Percentiles rank a stretch among this genome's conserved stretches.
These are phyloP conservation scores for Heliconius charithonia DNA, from an alignment of 2,888 invertebrate genomes.

Conservation along the genomic window DNA sequence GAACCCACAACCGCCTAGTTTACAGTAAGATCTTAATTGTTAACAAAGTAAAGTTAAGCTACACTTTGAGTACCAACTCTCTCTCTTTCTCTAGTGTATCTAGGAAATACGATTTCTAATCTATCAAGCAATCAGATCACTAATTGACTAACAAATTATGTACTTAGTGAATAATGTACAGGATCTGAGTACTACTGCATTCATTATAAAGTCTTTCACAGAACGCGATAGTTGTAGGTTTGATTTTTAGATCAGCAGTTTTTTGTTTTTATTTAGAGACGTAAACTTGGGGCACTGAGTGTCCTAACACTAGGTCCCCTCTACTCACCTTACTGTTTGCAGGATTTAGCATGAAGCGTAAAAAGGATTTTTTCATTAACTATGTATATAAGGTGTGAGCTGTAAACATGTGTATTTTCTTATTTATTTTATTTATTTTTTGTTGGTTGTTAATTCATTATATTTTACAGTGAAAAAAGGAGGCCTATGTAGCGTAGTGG, in stretches of 20 bases:
- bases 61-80: neutral
- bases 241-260: neutral
- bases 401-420: neutral
- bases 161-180: neutral
- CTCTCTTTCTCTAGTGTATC: neutral
- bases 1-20: neutral
- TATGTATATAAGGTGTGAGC: too few species aligned
- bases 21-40: neutral
- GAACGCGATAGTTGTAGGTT: neutral
- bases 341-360: too few species aligned
- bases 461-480: too few species aligned
- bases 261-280: neutral
- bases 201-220: neutral
- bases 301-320: too few species aligned
- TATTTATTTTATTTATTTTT: too few species aligned
- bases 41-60: neutral
- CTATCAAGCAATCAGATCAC: conserved; percentile 33
- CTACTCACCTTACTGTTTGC: too few species aligned
- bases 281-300: too few species aligned
- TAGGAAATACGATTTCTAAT: conserved; percentile 32
- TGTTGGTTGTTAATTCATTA: too few species aligned
- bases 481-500: too few species aligned
- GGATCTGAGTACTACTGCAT: neutral
- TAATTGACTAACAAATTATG: conserved; percentile 31
- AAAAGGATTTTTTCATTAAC: neutral